These are phyloP conservation scores for Chionodraco myersi DNA, from an alignment of 2,113 vertebrate genomes.

Conservation along the genomic window DNA sequence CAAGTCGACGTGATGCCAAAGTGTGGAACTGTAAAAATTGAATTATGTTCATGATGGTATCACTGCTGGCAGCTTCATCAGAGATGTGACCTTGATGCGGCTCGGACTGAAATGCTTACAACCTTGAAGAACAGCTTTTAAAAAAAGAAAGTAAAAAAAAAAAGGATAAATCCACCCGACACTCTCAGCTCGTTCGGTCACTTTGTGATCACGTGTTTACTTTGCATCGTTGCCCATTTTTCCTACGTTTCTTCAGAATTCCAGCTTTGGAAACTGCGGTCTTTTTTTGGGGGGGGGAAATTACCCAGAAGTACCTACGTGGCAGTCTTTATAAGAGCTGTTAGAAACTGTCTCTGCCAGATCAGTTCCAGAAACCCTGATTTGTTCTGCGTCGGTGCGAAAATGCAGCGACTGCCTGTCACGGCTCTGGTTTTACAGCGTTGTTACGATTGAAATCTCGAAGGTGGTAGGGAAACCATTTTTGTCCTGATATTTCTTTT, in stretches of 20 bases:
- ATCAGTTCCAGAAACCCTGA: too few species aligned
- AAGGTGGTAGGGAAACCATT: too few species aligned
- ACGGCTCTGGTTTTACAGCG: too few species aligned
- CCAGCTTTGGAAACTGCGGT: background rate
- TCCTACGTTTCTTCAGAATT: conserved; percentile 27
- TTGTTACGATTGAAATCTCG: too few species aligned
- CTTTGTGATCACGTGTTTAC: conserved; percentile 13
- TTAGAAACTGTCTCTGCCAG: too few species aligned
- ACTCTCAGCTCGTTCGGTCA: conserved; percentile 23
- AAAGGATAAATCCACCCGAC: conserved; percentile 57
- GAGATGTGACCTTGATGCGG: conserved; percentile 55
- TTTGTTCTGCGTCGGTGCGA: too few species aligned
- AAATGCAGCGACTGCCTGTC: too few species aligned
- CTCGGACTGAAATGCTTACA: conserved; percentile 53
- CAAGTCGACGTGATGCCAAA: background rate
- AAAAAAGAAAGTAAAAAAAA: background rate
- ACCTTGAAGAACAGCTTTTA: conserved; percentile 35
- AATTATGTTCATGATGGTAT: conserved; percentile 50
- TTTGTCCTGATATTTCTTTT: too few species aligned
- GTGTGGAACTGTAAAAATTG: conserved; percentile 22
- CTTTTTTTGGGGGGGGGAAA: too few species aligned
- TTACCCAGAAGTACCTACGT: too few species aligned
- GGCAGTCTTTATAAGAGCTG: too few species aligned
- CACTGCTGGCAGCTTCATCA: conserved; percentile 48
- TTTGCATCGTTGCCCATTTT: conserved; percentile 17